Conservation (phyloP, 1,140 invertebrate species). For the Campoletis sonorensis region DNA sequence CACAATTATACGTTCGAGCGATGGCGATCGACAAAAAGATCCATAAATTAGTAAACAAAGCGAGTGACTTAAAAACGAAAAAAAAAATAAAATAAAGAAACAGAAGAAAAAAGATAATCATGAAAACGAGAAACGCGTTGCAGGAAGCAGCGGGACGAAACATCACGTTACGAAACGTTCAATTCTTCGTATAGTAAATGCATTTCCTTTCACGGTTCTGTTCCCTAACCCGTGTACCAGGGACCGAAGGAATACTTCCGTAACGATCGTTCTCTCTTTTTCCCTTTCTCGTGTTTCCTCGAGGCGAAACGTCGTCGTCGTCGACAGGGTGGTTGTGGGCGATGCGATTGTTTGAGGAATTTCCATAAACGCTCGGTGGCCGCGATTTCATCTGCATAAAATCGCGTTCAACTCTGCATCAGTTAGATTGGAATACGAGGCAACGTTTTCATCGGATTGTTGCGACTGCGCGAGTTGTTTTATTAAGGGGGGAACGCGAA, state of each 20-base stretch:
- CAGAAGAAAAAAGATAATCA: background rate
- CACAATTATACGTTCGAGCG: too few relatives aligned
- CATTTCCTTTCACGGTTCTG: background rate
- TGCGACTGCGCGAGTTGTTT: slow-evolving; percentile 33
- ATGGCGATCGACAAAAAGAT: too few relatives aligned
- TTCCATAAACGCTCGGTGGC: slow-evolving; percentile 54
- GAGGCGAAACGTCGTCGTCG: slow-evolving; percentile 1
- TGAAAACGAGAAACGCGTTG: background rate
- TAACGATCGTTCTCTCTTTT: slow-evolving; percentile 10
- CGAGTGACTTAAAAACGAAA: too few relatives aligned
- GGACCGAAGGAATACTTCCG: slow-evolving; percentile 15
- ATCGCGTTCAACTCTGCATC: slow-evolving; percentile 26
- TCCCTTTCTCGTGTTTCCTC: background rate
- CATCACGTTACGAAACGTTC: slow-evolving; percentile 12
- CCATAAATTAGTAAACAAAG: background rate
- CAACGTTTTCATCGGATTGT: slow-evolving; percentile 41
- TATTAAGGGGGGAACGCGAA: slow-evolving; percentile 30
- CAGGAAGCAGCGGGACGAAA: background rate
- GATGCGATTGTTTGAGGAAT: slow-evolving; percentile 51
- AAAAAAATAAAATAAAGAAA: background rate
- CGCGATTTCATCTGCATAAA: slow-evolving; percentile 52
- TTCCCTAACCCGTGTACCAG: background rate
- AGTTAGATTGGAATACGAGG: slow-evolving; percentile 35
- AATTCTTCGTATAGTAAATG: background rate
- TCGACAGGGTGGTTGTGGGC: background rate